Base-by-base conservation (phyloP, 2,888 invertebrate species). In the Volucella bombylans region DNA sequence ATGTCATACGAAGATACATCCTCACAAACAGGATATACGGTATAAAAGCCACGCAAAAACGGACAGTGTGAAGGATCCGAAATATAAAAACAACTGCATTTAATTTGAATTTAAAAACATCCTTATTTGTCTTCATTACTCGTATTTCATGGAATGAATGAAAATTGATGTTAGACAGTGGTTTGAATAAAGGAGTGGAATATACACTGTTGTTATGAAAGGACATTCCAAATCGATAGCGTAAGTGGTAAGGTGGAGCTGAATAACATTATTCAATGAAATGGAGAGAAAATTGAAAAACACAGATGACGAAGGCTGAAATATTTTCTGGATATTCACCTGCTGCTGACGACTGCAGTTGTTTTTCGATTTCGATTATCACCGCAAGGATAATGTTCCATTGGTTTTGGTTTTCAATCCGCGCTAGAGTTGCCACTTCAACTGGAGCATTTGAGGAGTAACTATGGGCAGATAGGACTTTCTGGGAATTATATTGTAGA, bases 31-130 rank as follows among this genome's bases (percentile, higher is more conserved):
- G 52, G 65, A 65, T 18, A 41, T 52, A 6, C 38, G 23, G 12
- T 52, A 50, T 10, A 23, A 54, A 45, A 39, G 18, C 45, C 23
- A 43, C 12, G 1, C n/a, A 45, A 45, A 8, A 4, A 8, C 9
- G 4, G 15, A 8, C 14, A 23, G 57, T 6, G 15, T 8, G 31
- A n/a, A 45, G 38, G 38, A 6, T 67, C 45, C 50, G n/a, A 12
- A 50, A 41, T 64, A 41, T 59, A 49, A 68, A 57, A 57, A 43
- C 52, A 73, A 57, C 14, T 85, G 80, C 74, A 85, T 80, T 71
- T 67, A 64, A 80, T 85, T 71, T 80, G 71, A 80, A 80, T 76
- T 80, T 41, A 74, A 72, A 15, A 85, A 85, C 71, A 65, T 59
- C 69, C 83, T 71, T 74, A 83, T 83, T 74, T 69, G 73, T 77